Percentiles rank a stretch among this genome's conserved stretches.
These are phyloP conservation scores for Holothuria leucospilota DNA, from an alignment of 53 echinoderm and acorn worm species.

Conservation along the genomic window DNA sequence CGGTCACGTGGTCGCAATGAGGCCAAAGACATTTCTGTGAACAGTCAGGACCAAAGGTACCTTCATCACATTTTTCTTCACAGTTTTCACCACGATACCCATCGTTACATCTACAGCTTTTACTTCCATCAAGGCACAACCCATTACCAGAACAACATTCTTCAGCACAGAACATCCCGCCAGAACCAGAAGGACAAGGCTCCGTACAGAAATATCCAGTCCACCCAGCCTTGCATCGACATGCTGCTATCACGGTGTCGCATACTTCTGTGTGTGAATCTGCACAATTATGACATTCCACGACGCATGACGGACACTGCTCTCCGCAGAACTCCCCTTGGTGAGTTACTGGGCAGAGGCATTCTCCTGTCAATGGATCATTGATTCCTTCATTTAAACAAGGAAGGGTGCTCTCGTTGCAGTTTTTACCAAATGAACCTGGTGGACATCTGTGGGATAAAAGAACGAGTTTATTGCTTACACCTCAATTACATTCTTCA, in stretches of 20 bases:
- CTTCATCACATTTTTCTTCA: conserved; percentile 4
- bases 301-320: not conserved
- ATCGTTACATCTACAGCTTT: conserved; percentile 20
- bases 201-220: conserved; percentile 31
- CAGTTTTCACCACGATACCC: conserved; percentile 28
- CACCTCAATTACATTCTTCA: too few species aligned
- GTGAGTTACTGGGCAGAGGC: conserved; percentile 23
- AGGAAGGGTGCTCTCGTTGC: not conserved
- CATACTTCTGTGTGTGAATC: not conserved
- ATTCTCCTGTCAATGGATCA: conserved; percentile 23
- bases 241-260: not conserved
- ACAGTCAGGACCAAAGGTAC: conserved; percentile 19
- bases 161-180: not conserved
- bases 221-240: conserved; percentile 26
- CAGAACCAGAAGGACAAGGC: conserved; percentile 22
- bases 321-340: conserved; percentile 27
- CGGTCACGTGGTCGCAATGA: conserved; percentile 46
- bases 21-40: not conserved
- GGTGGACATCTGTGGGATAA: conserved; percentile 14
- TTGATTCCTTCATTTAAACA: conserved; percentile 31
- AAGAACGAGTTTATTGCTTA: too few species aligned
- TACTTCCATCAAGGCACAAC: not conserved
- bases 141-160: conserved; percentile 26
- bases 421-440: conserved; percentile 24
- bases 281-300: conserved; percentile 12